phyloP scores from a whole-genome alignment of 37 sponge, comb jelly and placozoan species.

The Geodia barretti region DNA sequence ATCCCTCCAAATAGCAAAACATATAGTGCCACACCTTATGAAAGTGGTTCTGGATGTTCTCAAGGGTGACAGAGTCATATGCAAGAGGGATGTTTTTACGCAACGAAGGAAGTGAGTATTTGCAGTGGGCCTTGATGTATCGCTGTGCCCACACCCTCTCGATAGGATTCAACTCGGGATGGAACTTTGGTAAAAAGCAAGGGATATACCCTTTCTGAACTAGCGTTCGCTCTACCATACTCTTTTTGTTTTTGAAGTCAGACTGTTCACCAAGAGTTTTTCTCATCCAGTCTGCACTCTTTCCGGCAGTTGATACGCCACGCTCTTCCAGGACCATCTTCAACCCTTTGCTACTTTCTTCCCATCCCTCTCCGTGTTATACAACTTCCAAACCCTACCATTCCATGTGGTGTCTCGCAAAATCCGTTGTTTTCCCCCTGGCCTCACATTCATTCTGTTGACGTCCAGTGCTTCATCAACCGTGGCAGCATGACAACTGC shows the following conservation, averaged over 20 bases:
- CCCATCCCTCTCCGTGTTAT: neutral
- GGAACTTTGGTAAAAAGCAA: neutral
- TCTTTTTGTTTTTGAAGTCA: conserved; percentile 5
- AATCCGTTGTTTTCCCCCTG: conserved; percentile 9
- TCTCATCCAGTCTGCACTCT: neutral
- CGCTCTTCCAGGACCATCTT: conserved; percentile 14
- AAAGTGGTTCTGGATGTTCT: conserved; percentile 23
- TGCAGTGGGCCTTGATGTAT: neutral
- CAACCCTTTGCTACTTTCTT: conserved; percentile 10
- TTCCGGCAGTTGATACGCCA: no score
- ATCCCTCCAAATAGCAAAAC: conserved; percentile 22
- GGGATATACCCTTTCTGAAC: neutral
- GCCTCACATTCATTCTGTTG: conserved; percentile 14
- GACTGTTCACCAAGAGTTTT: neutral
- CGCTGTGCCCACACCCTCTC: no score
- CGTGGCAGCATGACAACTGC: conserved; percentile 14
- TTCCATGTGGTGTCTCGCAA: conserved; percentile 3
- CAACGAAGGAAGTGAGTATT: neutral
- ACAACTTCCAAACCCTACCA: neutral
- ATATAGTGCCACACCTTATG: conserved; percentile 29
- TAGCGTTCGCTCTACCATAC: neutral
- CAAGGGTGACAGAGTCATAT: conserved; percentile 24
- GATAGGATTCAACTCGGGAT: neutral
- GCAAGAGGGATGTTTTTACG: conserved; percentile 7
- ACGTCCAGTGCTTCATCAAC: conserved; percentile 24